A percentile compares a stretch with the other conserved stretches of the same genome.
Evolutionary conservation across 2,113 vertebrate genomes (phyloP).

Genomic region (Pelusios castaneus): DNA sequence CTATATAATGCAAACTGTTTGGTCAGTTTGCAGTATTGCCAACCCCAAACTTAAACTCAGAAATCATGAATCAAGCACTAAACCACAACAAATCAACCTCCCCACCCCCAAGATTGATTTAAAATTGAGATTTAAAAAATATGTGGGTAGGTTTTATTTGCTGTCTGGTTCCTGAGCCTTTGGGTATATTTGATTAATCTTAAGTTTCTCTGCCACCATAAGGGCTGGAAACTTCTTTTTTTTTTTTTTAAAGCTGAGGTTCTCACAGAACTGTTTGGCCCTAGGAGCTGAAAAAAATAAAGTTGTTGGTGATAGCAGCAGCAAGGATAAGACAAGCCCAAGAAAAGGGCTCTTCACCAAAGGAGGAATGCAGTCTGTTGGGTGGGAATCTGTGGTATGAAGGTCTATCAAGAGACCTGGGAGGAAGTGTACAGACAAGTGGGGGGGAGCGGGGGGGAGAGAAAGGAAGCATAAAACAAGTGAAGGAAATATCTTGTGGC

Average conservation of each 20-base stretch:
- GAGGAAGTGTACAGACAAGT: not conserved
- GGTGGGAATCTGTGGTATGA: not conserved
- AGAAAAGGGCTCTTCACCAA: not conserved
- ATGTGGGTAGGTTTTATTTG: constrained; percentile 60
- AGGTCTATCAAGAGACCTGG: not conserved
- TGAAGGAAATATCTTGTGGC: not conserved
- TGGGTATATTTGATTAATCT: constrained; percentile 51
- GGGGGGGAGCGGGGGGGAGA: not conserved
- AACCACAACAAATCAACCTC: no score
- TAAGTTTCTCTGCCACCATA: constrained; percentile 55
- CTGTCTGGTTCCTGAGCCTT: constrained; percentile 56
- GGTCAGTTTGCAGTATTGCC: constrained; percentile 8
- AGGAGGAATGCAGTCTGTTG: not conserved
- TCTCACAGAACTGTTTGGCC: constrained; percentile 68
- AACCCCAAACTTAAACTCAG: constrained; percentile 44
- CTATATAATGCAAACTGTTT: constrained; percentile 24
- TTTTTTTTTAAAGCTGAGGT: constrained; percentile 54
- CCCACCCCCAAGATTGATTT: not conserved
- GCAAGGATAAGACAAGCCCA: constrained; percentile 14
- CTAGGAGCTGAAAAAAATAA: constrained; percentile 57
- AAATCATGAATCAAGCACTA: constrained; percentile 21
- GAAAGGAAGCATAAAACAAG: not conserved
- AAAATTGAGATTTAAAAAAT: constrained; percentile 27
- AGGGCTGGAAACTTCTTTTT: constrained; percentile 52
- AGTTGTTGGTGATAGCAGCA: constrained; percentile 20